Base-by-base conservation (phyloP, 2,888 invertebrate species). In the Melieria crassipennis region DNA sequence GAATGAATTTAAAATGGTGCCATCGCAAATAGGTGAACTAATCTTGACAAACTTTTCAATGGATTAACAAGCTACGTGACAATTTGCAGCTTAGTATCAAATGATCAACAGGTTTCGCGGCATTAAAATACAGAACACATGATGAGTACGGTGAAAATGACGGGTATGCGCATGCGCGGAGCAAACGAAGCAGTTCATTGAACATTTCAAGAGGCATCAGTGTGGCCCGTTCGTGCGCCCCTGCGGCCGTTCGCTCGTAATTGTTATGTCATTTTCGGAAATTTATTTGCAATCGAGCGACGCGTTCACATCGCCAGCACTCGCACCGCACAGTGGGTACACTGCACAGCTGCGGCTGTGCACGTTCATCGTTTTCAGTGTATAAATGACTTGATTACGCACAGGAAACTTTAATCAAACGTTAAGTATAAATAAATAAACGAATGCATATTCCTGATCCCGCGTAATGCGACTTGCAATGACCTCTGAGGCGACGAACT, bases 261-360 rank as follows among this genome's bases (percentile, higher is more conserved):
- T 16, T 60, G 60, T 60, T 60, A 60, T 60, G 43, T 60, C 60
- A 60, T 60, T 10, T 60, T 60, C 11, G 60, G 43, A 60, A 60
- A 60, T 60, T 60, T 60, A 60, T 60, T 11, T 16, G 16, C 58
- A 58, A 58, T 58, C 16, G 10, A 30, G 42, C 42, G 52, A 52
- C 10, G 55, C 55, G 13, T 11, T 6, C n/a, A 13, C 16, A 55
- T 1, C 30, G 30, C 30, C 30, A 16, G 2, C 30, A 30, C 30
- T 30, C 30, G 30, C 30, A 30, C 30, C 30, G 3, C 30, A 30
- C 30, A 30, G 3, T 30, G 30, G 30, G 30, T 30, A 30, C 30
- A 30, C 30, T 30, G 30, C 30, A 30, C 30, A 30, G 30, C 30
- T 30, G 30, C 30, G 1, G 30, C 30, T 30, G 30, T 30, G 30